phyloP scores from a whole-genome alignment of 1,140 invertebrate species.

The Heliothis virescens region DNA sequence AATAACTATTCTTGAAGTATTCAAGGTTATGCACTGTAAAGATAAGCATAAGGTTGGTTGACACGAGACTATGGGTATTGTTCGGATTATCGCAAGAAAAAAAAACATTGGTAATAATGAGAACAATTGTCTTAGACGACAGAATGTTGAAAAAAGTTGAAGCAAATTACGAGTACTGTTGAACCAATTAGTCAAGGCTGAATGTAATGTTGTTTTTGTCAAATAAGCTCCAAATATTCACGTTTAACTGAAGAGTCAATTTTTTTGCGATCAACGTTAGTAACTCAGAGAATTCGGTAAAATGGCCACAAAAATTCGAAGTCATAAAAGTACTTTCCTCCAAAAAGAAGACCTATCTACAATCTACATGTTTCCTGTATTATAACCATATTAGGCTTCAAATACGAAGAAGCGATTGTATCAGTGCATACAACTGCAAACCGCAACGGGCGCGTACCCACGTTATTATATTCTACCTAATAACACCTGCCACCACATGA shows the following conservation, averaged over 20 bases:
- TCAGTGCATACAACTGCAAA: neutral
- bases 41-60: neutral
- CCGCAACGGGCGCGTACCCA: neutral
- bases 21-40: neutral
- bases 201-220: neutral
- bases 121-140: neutral
- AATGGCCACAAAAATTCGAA: neutral
- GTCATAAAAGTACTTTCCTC: neutral
- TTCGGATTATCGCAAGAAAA: neutral
- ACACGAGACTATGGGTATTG: neutral
- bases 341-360: neutral
- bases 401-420: constrained; percentile 3
- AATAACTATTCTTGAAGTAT: neutral
- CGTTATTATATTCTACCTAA: neutral
- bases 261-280: neutral
- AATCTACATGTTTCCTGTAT: neutral
- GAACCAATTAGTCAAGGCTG: neutral
- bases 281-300: neutral
- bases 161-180: neutral
- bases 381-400: neutral
- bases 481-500: neutral
- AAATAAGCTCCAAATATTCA: neutral
- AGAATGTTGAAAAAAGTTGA: neutral
- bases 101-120: neutral
- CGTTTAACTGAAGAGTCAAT: no score